phyloP scores from a whole-genome alignment of 2,888 invertebrate genomes.

The Bruchidius siliquastri region DNA sequence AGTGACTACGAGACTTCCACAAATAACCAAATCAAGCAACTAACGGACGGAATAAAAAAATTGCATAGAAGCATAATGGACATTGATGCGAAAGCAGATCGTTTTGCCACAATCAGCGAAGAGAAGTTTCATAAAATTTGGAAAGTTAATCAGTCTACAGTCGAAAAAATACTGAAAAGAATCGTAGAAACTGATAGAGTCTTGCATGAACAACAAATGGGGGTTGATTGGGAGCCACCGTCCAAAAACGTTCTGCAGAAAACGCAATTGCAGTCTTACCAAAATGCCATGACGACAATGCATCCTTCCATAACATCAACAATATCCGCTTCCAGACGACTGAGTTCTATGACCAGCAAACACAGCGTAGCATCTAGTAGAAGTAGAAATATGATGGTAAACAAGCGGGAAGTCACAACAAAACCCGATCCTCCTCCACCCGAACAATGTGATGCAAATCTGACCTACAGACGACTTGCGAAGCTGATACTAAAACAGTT shows the following conservation, averaged over 20 bases:
- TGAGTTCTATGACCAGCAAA: neutral
- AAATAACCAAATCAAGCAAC: constrained; percentile 60
- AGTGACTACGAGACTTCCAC: constrained; percentile 62
- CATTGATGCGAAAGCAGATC: constrained; percentile 64
- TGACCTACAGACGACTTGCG: constrained; percentile 42
- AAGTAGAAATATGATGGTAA: neutral
- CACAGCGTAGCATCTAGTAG: neutral
- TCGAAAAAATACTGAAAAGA: constrained; percentile 50
- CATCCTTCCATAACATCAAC: neutral
- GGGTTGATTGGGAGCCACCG: constrained; percentile 54
- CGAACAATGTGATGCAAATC: neutral
- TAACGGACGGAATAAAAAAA: constrained; percentile 63
- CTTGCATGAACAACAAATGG: constrained; percentile 60
- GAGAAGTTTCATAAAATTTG: constrained; percentile 58
- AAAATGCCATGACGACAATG: constrained; percentile 19
- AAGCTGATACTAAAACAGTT: constrained; percentile 62
- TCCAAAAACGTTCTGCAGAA: constrained; percentile 41
- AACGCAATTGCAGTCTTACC: constrained; percentile 49
- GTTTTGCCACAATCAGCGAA: constrained; percentile 61
- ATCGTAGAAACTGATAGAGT: constrained; percentile 57
- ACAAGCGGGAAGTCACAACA: too few relatives aligned
- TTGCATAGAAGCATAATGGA: constrained; percentile 64
- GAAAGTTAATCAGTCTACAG: constrained; percentile 57
- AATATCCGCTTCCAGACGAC: neutral
- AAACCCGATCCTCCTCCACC: neutral